These are phyloP conservation scores for Belgica antarctica DNA, from an alignment of 2,888 invertebrate species.

Conservation along the genomic window DNA sequence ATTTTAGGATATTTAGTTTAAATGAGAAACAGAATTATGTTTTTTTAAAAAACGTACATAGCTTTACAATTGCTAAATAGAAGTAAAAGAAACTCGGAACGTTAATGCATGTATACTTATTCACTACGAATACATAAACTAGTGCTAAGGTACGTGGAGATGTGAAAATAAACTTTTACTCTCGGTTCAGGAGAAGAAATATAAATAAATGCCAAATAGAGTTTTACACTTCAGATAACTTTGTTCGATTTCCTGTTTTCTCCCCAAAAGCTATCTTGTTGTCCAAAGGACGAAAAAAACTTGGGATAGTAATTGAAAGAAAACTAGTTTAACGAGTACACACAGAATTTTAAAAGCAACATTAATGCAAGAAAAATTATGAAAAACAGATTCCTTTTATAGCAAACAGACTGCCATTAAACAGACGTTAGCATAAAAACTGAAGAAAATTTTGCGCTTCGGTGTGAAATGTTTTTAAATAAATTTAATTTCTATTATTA, in stretches of 20 bases:
- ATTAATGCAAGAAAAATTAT: background rate
- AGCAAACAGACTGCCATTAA: constrained; percentile 32
- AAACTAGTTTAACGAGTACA: background rate
- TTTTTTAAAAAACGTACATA: background rate
- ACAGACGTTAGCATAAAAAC: background rate
- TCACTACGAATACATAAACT: constrained; percentile 2
- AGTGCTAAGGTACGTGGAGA: background rate
- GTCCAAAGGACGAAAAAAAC: background rate
- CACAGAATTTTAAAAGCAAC: background rate
- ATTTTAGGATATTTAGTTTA: background rate
- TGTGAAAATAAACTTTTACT: background rate
- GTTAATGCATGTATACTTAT: constrained; percentile 43
- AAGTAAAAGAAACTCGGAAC: constrained; percentile 31
- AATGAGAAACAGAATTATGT: background rate
- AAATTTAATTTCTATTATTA: background rate
- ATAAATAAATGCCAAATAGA: constrained; percentile 22
- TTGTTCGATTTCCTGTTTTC: background rate
- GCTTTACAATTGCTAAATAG: background rate
- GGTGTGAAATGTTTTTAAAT: background rate
- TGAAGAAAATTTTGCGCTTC: no score
- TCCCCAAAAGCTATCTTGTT: no score
- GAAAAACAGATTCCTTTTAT: constrained; percentile 22
- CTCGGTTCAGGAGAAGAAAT: background rate
- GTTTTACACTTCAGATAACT: background rate
- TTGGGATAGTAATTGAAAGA: background rate